Percentiles rank a stretch among this genome's conserved stretches.
Conservation (phyloP, 2,888 invertebrate species). For the Keiferia lycopersicella region DNA sequence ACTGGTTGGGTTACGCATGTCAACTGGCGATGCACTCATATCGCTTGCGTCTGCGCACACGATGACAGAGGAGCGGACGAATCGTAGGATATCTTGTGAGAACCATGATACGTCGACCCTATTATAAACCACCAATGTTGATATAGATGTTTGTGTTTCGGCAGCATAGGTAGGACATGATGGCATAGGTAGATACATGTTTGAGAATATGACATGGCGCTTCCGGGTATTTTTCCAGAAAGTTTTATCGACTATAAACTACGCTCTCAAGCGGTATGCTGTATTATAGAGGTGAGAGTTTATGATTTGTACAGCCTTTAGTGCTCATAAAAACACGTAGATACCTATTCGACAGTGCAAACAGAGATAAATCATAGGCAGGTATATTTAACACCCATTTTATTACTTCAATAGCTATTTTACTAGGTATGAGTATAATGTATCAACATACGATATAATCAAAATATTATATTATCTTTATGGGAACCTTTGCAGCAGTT, state of each 20-base stretch:
- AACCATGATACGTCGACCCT: slow-evolving; percentile 47
- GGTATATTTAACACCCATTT: no score
- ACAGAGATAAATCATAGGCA: no score
- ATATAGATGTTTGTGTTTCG: slow-evolving; percentile 14
- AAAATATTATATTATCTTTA: no score
- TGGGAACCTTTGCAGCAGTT: no score
- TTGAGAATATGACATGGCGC: background rate
- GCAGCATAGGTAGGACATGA: slow-evolving; percentile 1
- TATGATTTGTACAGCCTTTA: background rate
- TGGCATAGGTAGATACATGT: slow-evolving; percentile 13
- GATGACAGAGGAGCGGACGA: slow-evolving; percentile 49
- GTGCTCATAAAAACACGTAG: background rate
- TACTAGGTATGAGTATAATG: no score
- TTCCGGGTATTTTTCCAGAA: slow-evolving; percentile 11
- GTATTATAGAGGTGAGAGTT: background rate
- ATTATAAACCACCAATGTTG: slow-evolving; percentile 13
- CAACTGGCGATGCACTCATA: slow-evolving; percentile 64
- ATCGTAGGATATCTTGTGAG: slow-evolving; percentile 56
- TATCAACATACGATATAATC: no score
- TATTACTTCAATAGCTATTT: no score
- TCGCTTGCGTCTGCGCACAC: slow-evolving; percentile 34
- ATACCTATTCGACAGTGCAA: no score
- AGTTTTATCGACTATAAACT: background rate
- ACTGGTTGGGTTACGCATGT: slow-evolving; percentile 52
- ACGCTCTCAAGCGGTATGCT: background rate